A percentile compares a stretch with the other conserved stretches of the same genome.
Conservation (phyloP, 2,888 invertebrate species). For the Lottia scabra region DNA sequence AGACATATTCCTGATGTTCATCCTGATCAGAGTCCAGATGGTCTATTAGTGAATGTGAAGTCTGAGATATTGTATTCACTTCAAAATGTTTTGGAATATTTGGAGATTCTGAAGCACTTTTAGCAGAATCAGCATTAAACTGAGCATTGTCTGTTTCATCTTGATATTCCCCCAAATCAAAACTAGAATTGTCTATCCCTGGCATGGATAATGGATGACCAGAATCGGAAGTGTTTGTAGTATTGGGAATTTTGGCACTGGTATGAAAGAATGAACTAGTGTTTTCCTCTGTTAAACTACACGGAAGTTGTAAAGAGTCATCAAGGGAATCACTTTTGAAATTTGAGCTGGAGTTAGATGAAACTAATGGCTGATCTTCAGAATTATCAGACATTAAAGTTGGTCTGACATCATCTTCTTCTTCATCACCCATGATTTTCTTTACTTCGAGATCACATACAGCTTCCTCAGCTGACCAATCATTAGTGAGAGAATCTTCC, state of each 20-base stretch:
- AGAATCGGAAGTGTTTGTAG: background rate
- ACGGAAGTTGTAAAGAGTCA: constrained; percentile 15
- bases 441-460: constrained; percentile 61
- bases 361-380: constrained; percentile 29
- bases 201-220: constrained; percentile 18
- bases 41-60: background rate
- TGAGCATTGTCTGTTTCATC: constrained; percentile 9
- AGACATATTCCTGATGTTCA: constrained; percentile 20
- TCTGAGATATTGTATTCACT: constrained; percentile 8
- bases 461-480: constrained; percentile 60
- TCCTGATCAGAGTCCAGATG: constrained; percentile 9
- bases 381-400: constrained; percentile 32
- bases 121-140: background rate
- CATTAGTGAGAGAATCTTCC: constrained; percentile 51
- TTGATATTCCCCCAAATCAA: constrained; percentile 36
- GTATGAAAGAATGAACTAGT: constrained; percentile 5
- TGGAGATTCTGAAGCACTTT: constrained; percentile 14
- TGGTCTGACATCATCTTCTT: constrained; percentile 42
- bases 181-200: constrained; percentile 44
- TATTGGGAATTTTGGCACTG: constrained; percentile 7
- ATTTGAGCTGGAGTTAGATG: constrained; percentile 23
- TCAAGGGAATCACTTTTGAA: constrained; percentile 24
- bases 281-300: constrained; percentile 4
- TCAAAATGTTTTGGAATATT: constrained; percentile 12
- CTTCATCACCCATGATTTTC: constrained; percentile 55